Base-by-base conservation (phyloP, 2,888 invertebrate genomes). In the Nemotelus nigrinus region DNA sequence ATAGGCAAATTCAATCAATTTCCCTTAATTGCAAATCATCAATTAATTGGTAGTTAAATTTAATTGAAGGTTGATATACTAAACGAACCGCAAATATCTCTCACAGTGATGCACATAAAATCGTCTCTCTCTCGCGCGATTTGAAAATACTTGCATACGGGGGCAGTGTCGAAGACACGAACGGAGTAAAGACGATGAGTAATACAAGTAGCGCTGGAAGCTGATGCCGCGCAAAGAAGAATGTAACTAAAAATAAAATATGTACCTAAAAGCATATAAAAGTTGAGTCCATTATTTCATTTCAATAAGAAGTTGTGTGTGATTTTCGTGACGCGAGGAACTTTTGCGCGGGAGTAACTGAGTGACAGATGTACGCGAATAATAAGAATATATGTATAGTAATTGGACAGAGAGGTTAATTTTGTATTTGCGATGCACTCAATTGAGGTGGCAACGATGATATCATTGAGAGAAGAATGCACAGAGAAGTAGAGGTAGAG, bases 21-120 rank as follows among this genome's bases (percentile, higher is more conserved):
- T 70, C 41, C 70, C 70, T 70, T 70, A 70, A 70, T 70, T 70
- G 53, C 70, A 70, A 55, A 70, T 70, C 70, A 70, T 70, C 53
- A 70, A 70, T 70, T 70, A 70, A 70, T 70, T 70, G 70, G 8
- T 55, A 70, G 53, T 70, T 70, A 70, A 70, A 70, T 55, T 41
- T 70, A 70, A 70, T 70, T 70, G 70, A 70, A 55, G 70, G 70
- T 55, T 70, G 70, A 70, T 70, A 55, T 41, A 55, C 70, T 43
- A 63, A 63, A 25, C 25, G 25, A 25, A 25, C 25, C 25, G 25
- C 25, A 25, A 25, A 25, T 25, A 25, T 25, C 25, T 25, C 25
- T 25, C 25, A 25, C 25, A 25, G 25, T 25, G 25, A 25, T 25
- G 25, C 25, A 25, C 25, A 25, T 25, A 25, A 25, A 25, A 25